Base-by-base conservation (phyloP, 2,797 vertebrate genomes). In the Pyrocephalus nanus region DNA sequence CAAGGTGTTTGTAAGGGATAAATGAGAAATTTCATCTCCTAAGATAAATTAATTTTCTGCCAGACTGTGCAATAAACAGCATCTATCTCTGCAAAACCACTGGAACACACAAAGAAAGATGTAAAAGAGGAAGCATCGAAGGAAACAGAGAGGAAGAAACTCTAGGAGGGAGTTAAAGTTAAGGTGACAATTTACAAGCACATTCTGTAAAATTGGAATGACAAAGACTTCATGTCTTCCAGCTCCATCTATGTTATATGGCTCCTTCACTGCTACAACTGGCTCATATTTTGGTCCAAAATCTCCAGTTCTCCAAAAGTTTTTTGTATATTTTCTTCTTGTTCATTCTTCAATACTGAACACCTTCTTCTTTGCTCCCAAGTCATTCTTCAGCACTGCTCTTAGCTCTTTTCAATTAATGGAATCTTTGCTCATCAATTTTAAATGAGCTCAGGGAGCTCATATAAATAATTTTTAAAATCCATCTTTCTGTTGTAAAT, bases 361-460 rank as follows among this genome's bases (percentile, higher is more conserved):
- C 5, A 9, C 34, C 32, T 60, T 78, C 53, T 71, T 26, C 54
- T 81, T 87, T 76, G 53, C 62, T 79, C 67, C 86, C 64, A 26
- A 79, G 36, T 64, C 48, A 78, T 72, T 75, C 43, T 73, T 71
- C 58, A 88, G 38, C 55, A 54, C 30, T 50, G 43, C 64, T 89
- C 84, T 89, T 58, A 67, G 64, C 36, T 85, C 69, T 82, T 87
- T 86, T 57, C 78, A 92, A 48, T 91, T 88, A 91, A 66, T 65
- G 40, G 48, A 77, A 74, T 74, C 65, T 74, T 70, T 64, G 27
- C 38, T 90, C 79, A 69, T 80, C 76, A 80, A 71, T 80, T 89
- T 80, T 88, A 90, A 95, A 95, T 76, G 57, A 77, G 72, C 81
- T 74, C 29, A 15, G 55, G 61, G 60, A 94, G n/a, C 54, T 90